Percentiles rank a stretch among this genome's conserved stretches.
Evolutionary conservation across 2,113 vertebrate genomes (phyloP).

Genomic region (Nettapus auritus): DNA sequence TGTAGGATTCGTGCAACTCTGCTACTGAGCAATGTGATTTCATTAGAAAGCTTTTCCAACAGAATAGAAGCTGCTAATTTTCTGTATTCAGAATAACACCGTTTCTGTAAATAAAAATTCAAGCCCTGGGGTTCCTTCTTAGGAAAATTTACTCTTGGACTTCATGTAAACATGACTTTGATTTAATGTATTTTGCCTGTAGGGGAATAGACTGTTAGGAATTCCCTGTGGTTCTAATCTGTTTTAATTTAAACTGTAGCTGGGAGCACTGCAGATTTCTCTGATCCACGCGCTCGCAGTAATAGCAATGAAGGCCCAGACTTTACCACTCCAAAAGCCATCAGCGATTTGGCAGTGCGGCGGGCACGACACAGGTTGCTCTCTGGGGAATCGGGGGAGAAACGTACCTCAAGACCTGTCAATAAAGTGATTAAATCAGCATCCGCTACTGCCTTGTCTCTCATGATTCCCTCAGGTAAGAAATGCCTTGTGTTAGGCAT

Average conservation of each 20-base stretch:
- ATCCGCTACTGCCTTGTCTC: conserved; percentile 93
- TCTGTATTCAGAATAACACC: conserved; percentile 36
- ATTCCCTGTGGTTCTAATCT: conserved; percentile 74
- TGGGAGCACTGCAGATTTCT: conserved; percentile 79
- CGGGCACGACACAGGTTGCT: conserved; percentile 93
- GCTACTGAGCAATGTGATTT: conserved; percentile 38
- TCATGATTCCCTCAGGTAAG: conserved; percentile 95
- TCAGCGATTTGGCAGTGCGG: conserved; percentile 93
- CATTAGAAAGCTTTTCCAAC: conserved; percentile 30
- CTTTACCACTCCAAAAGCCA: conserved; percentile 89
- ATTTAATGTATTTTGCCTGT: conserved; percentile 69
- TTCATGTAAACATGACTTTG: conserved; percentile 74
- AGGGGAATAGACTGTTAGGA: conserved; percentile 69
- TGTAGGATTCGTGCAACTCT: not conserved
- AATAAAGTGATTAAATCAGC: conserved; percentile 99
- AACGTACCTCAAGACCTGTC: conserved; percentile 86
- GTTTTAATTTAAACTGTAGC: conserved; percentile 80
- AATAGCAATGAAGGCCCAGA: conserved; percentile 73
- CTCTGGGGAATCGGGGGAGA: conserved; percentile 90
- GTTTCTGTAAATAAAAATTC: conserved; percentile 72
- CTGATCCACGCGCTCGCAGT: conserved; percentile 75
- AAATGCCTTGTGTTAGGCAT: conserved; percentile 35
- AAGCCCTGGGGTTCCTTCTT: conserved; percentile 62
- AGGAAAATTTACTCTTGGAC: conserved; percentile 70
- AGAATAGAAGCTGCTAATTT: conserved; percentile 52